Evolutionary conservation across 2,888 invertebrate genomes (phyloP), one percentile per base, ranked within the genome.

Genomic region (Xestoiulus laeticollis): DNA sequence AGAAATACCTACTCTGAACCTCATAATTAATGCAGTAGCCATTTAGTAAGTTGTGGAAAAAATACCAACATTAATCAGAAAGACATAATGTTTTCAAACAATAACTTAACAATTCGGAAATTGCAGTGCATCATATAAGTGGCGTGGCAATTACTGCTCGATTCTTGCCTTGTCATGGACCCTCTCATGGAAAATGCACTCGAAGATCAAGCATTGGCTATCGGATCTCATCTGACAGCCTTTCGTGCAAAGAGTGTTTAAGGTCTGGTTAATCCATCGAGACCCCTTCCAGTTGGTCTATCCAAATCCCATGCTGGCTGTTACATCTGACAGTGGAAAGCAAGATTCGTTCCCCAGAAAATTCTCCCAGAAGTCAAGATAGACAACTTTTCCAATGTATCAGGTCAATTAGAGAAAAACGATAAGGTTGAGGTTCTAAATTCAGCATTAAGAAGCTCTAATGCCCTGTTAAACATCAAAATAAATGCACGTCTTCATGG

Each of bases 181-280:
- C 59, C 59, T 59, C 59, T 59, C n/a, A 16, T 59, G 59, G 59
- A 19, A 59, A 59, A 59, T 59, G 59, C 59, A 59, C 59, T 59
- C n/a, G 59, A 59, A 59, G n/a, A 59, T 59, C 59, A 59, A 59
- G 59, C 59, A 59, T 59, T 59, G 59, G n/a, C 59, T 59, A 59
- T 59, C 59, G 59, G 59, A 59, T 59, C 59, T 59, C 59, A 30
- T 32, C 38, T 83, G 83, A 83, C 83, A 83, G 38, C 16, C 26
- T 83, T 83, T 38, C 83, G 83, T 83, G 83, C 83, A 33, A n/a
- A 83, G 38, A 83, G 83, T 83, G 38, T 83, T 83, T 83, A 38
- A 83, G 83, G 83, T 38, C 38, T 83, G 83, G 83, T 32, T 83
- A 83, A 83, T 83, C 83, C 38, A 83, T 83, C 83, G 83, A 32